A percentile compares a stretch with the other conserved stretches of the same genome.
Conservation (phyloP, 2,113 vertebrate species). For the Plestiodon gilberti region DNA sequence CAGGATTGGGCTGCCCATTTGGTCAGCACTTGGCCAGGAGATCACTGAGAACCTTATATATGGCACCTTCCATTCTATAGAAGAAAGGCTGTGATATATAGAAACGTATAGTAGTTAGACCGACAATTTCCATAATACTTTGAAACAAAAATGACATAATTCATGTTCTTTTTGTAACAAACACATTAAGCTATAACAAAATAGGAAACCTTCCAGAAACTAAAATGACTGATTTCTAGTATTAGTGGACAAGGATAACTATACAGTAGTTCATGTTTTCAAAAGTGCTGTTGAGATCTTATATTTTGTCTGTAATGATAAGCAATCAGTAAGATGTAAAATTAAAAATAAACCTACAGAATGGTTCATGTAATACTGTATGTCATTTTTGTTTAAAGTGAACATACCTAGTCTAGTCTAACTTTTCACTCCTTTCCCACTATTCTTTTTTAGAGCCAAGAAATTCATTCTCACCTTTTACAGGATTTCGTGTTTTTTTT, state of each 20-base stretch:
- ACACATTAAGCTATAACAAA: not conserved
- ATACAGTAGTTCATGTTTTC: constrained; percentile 41
- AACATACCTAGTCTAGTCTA: constrained; percentile 14
- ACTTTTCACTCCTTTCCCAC: not conserved
- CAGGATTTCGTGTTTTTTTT: not conserved
- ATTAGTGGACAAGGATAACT: not conserved
- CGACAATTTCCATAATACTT: not conserved
- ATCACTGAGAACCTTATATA: not conserved
- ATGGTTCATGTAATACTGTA: too few relatives aligned
- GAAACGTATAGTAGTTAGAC: not conserved
- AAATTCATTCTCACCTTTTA: not conserved
- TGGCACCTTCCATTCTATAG: not conserved
- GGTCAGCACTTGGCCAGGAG: not conserved
- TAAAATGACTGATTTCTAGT: not conserved
- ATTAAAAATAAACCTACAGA: constrained; percentile 6
- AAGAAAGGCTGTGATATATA: not conserved
- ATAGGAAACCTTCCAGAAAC: not conserved
- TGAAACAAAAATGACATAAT: not conserved
- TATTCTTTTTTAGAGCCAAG: not conserved
- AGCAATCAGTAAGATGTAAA: not conserved
- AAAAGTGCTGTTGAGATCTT: constrained; percentile 29
- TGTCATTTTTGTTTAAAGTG: not conserved
- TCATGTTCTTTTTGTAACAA: not conserved
- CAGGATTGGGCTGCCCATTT: too few relatives aligned
- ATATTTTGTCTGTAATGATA: too few relatives aligned